phyloP scores from a whole-genome alignment of 35 echinoderm and acorn worm genomes.

The Nesometra sesokonis region DNA sequence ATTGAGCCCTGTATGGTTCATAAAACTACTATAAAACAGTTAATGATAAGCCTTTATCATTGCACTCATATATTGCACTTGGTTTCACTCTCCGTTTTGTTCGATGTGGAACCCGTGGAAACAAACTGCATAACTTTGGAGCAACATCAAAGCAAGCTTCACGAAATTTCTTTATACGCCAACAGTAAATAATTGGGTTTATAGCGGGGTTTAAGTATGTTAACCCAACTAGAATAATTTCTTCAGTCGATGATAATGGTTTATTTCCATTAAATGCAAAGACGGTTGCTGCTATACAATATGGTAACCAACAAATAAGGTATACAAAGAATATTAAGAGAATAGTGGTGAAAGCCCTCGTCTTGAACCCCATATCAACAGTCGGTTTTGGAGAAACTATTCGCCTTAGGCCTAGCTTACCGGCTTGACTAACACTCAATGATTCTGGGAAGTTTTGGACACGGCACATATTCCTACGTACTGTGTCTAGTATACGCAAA shows the following conservation, averaged over 20 bases:
- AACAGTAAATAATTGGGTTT: slow-evolving; percentile 98
- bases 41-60: slow-evolving; percentile 58
- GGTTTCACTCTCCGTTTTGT: slow-evolving; percentile 75
- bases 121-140: slow-evolving; percentile 70
- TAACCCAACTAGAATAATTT: slow-evolving; percentile 62
- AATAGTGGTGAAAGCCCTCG: slow-evolving; percentile 94
- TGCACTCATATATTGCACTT: slow-evolving; percentile 99
- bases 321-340: slow-evolving; percentile 87
- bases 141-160: slow-evolving; percentile 85
- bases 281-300: slow-evolving; percentile 39
- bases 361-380: slow-evolving; percentile 98
- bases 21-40: not conserved
- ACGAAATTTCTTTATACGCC: slow-evolving; percentile 96
- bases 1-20: no score
- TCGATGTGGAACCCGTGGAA: slow-evolving; percentile 75
- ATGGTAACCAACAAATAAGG: slow-evolving; percentile 92
- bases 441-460: slow-evolving; percentile 92
- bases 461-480: slow-evolving; percentile 68
- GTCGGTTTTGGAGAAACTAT: slow-evolving; percentile 51
- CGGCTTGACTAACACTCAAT: slow-evolving; percentile 92
- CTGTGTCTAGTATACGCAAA: slow-evolving; percentile 88
- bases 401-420: slow-evolving; percentile 70
- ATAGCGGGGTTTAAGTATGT: slow-evolving; percentile 91
- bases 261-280: not conserved
- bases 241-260: not conserved